phyloP scores from a whole-genome alignment of 2,113 vertebrate species.

The Ameiurus melas region DNA sequence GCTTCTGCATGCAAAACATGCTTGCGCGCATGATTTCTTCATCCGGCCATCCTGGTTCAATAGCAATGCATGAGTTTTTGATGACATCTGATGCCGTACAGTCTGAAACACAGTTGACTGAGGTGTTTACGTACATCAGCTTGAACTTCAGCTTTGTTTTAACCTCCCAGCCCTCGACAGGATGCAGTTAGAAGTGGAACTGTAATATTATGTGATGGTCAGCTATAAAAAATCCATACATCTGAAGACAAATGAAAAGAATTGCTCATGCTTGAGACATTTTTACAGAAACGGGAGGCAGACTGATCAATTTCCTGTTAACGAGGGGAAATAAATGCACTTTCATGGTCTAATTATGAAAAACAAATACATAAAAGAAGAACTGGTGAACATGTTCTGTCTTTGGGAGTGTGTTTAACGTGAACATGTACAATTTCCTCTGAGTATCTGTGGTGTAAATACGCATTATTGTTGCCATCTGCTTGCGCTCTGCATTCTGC shows the following conservation, averaged over 20 bases:
- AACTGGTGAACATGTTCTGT: not conserved
- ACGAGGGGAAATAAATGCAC: not conserved
- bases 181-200: not conserved
- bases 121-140: not conserved
- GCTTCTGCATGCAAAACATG: slow-evolving; percentile 38
- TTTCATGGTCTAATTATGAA: not conserved
- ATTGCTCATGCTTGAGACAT: not conserved
- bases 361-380: not conserved
- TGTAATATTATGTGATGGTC: not conserved
- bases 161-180: not conserved
- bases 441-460: slow-evolving; percentile 48
- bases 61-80: slow-evolving; percentile 42
- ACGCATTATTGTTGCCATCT: slow-evolving; percentile 26
- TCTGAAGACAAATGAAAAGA: not conserved
- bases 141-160: not conserved
- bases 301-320: not conserved
- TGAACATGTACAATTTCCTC: slow-evolving; percentile 6
- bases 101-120: not conserved
- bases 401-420: slow-evolving; percentile 4
- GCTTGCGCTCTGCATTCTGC: slow-evolving; percentile 49
- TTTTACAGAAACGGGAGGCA: not conserved
- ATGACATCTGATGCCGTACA: not conserved
- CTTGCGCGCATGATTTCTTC: slow-evolving; percentile 28
- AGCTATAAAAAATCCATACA: not conserved
- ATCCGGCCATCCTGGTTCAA: slow-evolving; percentile 13